phyloP scores from a whole-genome alignment of 2,113 vertebrate species.

The Gallinago jamesoni region DNA sequence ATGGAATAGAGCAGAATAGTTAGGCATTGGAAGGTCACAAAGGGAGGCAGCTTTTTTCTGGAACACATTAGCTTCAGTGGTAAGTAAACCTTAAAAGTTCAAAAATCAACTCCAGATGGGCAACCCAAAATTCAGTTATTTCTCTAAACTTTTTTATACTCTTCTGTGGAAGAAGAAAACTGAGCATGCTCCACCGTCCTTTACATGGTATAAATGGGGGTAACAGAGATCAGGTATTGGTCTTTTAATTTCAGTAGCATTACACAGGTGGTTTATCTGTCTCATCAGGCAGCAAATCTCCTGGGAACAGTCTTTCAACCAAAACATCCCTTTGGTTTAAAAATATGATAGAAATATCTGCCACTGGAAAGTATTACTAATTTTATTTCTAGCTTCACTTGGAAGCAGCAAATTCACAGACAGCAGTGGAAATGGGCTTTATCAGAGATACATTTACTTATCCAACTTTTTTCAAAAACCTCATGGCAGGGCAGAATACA shows the following conservation, averaged over 20 bases:
- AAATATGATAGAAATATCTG: not conserved
- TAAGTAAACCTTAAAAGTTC: conserved; percentile 1
- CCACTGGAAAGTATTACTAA: not conserved
- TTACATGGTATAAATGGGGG: not conserved
- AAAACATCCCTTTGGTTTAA: not conserved
- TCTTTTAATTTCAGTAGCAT: not conserved
- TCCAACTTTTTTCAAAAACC: not conserved
- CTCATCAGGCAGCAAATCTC: not conserved
- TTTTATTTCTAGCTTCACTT: not conserved
- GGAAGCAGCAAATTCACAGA: not conserved
- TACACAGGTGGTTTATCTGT: not conserved
- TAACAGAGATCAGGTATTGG: not conserved
- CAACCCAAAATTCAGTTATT: not conserved
- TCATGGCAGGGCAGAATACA: not conserved
- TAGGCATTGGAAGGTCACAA: conserved; percentile 5
- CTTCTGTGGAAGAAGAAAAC: not conserved
- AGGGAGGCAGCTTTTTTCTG: conserved; percentile 6
- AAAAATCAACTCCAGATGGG: conserved; percentile 11
- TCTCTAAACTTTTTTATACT: not conserved
- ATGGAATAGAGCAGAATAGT: conserved; percentile 3
- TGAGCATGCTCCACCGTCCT: not conserved
- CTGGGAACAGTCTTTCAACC: not conserved
- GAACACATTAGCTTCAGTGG: not conserved
- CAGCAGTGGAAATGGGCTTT: not conserved
- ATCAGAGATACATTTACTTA: not conserved